These are phyloP conservation scores for Aplysina aerophoba DNA, from an alignment of 37 sponge, comb jelly and placozoan genomes.

Conservation along the genomic window DNA sequence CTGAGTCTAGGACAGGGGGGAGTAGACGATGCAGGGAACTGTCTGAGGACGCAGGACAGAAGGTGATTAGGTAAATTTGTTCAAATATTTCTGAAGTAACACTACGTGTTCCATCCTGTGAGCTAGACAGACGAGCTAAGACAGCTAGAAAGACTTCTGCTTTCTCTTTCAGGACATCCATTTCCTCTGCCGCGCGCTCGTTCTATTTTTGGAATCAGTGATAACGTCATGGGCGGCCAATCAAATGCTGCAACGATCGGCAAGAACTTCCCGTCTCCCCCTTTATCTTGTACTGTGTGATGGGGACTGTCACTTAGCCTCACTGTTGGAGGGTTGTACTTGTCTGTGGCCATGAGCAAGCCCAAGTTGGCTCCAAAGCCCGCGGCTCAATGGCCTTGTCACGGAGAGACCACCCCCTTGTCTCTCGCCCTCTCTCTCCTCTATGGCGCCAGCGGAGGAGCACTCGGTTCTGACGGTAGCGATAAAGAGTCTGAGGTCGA, in stretches of 20 bases:
- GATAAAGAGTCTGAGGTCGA: background rate
- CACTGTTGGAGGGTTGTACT: background rate
- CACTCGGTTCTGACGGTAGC: background rate
- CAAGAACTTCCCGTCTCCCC: background rate
- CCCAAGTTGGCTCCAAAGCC: slow-evolving; percentile 27
- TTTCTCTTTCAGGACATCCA: background rate
- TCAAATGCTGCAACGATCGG: background rate
- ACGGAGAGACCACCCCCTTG: no score
- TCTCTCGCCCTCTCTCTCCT: no score
- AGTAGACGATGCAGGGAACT: background rate
- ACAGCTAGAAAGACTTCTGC: background rate
- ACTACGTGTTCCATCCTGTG: background rate
- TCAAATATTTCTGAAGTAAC: background rate
- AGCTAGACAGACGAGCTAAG: background rate
- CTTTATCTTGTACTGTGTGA: background rate
- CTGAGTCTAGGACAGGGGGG: no score
- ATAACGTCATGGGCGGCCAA: background rate
- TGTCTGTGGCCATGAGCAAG: slow-evolving; percentile 22
- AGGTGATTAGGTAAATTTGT: background rate
- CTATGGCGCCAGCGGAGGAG: no score
- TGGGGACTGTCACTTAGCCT: background rate
- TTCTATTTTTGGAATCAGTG: background rate
- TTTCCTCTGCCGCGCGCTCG: background rate
- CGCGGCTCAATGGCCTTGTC: background rate
- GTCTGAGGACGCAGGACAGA: background rate